Conservation (phyloP, 2,888 invertebrate genomes). For the Eupeodes luniger region DNA sequence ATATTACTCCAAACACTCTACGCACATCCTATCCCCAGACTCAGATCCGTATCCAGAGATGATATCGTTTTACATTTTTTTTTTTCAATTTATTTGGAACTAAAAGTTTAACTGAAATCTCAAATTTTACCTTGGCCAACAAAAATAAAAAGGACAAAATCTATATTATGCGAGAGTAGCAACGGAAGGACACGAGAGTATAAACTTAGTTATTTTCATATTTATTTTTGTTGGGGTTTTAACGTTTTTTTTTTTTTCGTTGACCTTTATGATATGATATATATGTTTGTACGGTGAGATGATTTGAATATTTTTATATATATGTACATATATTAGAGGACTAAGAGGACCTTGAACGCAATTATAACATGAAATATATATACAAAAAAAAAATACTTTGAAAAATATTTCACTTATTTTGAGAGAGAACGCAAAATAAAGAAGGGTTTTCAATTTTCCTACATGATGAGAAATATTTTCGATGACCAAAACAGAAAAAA, state of each 20-base stretch:
- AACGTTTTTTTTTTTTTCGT: neutral
- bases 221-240: neutral
- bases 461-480: neutral
- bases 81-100: neutral
- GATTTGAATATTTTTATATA: conserved; percentile 30
- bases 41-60: neutral
- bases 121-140: conserved; percentile 29
- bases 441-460: conserved; percentile 19
- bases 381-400: neutral
- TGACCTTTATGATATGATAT: conserved; percentile 36
- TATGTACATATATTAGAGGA: neutral
- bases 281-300: conserved; percentile 15
- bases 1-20: neutral
- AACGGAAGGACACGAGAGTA: conserved; percentile 4
- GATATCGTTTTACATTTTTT: conserved; percentile 2
- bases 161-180: neutral
- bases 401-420: conserved; percentile 53
- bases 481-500: no score
- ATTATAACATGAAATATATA: conserved; percentile 35
- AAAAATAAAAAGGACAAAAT: conserved; percentile 36
- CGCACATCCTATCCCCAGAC: neutral
- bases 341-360: conserved; percentile 48
- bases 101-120: conserved; percentile 1
- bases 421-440: neutral
- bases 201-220: conserved; percentile 14